These are phyloP conservation scores for Reticulitermes speratus DNA, from an alignment of 1,140 invertebrate species.

Conservation along the genomic window DNA sequence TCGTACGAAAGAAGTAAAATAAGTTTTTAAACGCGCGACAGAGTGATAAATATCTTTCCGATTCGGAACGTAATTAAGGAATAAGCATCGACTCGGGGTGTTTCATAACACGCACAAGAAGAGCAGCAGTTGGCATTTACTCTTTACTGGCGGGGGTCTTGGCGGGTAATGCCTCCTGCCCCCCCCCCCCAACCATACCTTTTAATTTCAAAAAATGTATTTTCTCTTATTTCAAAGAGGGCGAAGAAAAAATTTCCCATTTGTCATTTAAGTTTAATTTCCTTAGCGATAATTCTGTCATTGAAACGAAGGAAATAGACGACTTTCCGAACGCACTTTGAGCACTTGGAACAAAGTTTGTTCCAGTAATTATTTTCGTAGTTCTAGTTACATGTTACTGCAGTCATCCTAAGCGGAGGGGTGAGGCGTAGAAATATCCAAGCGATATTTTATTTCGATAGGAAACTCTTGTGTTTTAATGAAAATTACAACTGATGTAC, in stretches of 20 bases:
- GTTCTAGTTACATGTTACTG: background rate
- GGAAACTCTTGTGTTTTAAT: background rate
- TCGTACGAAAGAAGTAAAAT: background rate
- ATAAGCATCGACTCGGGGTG: background rate
- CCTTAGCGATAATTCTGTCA: background rate
- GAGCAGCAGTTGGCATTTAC: background rate
- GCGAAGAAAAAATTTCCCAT: background rate
- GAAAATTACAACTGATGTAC: background rate
- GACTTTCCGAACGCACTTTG: background rate
- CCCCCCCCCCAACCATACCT: background rate
- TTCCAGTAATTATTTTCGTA: background rate
- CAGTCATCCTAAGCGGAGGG: background rate
- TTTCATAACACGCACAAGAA: background rate
- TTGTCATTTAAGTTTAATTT: slow-evolving; percentile 15
- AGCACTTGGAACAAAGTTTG: background rate
- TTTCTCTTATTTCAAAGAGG: background rate
- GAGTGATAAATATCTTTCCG: slow-evolving; percentile 16
- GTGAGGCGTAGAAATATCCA: background rate
- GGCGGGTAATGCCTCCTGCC: background rate
- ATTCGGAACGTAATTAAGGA: background rate
- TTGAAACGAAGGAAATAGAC: slow-evolving; percentile 1
- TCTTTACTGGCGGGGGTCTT: background rate
- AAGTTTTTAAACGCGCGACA: background rate
- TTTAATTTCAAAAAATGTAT: background rate
- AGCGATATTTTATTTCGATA: background rate